These are phyloP conservation scores for Pyrgus malvae DNA, from an alignment of 2,888 invertebrate genomes.

Conservation along the genomic window DNA sequence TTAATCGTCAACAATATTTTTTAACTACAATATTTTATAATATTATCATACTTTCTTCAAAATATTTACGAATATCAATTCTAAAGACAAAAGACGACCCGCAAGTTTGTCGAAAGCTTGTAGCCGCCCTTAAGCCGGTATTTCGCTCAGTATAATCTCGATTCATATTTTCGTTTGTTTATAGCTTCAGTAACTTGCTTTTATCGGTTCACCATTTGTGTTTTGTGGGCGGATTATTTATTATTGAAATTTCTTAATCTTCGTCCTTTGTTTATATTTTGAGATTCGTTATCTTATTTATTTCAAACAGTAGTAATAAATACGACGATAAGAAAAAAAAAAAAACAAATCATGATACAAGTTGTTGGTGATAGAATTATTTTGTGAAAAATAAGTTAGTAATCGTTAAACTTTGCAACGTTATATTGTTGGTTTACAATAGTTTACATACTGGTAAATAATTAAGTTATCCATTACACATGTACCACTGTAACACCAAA, in stretches of 20 bases:
- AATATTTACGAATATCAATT: too few relatives aligned
- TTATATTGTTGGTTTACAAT: too few relatives aligned
- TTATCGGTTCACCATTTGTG: constrained; percentile 56
- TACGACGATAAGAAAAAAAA: neutral
- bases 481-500: too few relatives aligned
- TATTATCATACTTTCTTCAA: too few relatives aligned
- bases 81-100: neutral
- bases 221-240: constrained; percentile 45
- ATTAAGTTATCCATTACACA: too few relatives aligned
- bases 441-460: too few relatives aligned
- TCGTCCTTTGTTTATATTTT: constrained; percentile 32
- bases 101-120: constrained; percentile 9
- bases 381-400: too few relatives aligned
- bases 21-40: too few relatives aligned
- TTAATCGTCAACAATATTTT: too few relatives aligned
- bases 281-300: constrained; percentile 16
- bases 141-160: constrained; percentile 56
- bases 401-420: too few relatives aligned
- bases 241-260: constrained; percentile 37
- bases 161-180: constrained; percentile 71
- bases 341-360: neutral
- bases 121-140: constrained; percentile 30
- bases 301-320: constrained; percentile 3
- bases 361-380: neutral
- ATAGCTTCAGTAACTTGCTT: constrained; percentile 49